Evolutionary conservation across 2,888 invertebrate genomes (phyloP), one percentile per base, ranked within the genome.

Genomic region (Aporophyla nigra): DNA sequence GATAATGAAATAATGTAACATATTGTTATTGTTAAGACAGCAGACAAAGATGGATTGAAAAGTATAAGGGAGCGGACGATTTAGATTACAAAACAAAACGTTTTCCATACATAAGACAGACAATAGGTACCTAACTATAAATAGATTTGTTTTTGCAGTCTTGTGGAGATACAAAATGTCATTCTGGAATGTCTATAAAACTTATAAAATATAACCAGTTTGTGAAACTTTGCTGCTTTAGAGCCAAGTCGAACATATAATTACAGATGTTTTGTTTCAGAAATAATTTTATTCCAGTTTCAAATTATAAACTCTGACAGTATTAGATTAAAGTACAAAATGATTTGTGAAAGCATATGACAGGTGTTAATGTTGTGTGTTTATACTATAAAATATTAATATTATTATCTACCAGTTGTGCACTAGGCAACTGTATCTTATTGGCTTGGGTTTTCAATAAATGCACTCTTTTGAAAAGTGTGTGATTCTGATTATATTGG

Each of bases 241-340:
- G 1, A 51, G 21, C 7, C 16, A n/a, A 27, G 5, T 43, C 21
- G 21, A 33, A 0, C 16, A 43, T 14, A 72, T 19, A 27, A 74
- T 27, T 59, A 27, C 58, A 74, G 73, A 72, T 74, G 58, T 74
- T 72, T 72, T 61, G 10, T 51, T 53, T 43, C 16, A n/a, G 72
- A 56, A 59, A 51, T 43, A 27, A 51, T 19, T 27, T 9, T 7
- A 19, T 21, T 43, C 6, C 4, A 9, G 12, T 53, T 33, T 43
- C 3, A 12, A 53, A 76, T 66, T 66, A 16, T 58, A 58, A 27
- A 10, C n/a, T 51, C 14, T 76, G 5, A 43, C 0, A 0, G 0
- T 7, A 14, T 19, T 12, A 7, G 2, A 2, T 33, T 76, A 77
- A 59, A 12, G 16, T 46, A 46, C 14, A 53, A 59, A 66, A 66